Percentiles rank a stretch among this genome's conserved stretches.
Conservation (phyloP, 92 coral and sea anemone species). For the Bergia sp. region DNA sequence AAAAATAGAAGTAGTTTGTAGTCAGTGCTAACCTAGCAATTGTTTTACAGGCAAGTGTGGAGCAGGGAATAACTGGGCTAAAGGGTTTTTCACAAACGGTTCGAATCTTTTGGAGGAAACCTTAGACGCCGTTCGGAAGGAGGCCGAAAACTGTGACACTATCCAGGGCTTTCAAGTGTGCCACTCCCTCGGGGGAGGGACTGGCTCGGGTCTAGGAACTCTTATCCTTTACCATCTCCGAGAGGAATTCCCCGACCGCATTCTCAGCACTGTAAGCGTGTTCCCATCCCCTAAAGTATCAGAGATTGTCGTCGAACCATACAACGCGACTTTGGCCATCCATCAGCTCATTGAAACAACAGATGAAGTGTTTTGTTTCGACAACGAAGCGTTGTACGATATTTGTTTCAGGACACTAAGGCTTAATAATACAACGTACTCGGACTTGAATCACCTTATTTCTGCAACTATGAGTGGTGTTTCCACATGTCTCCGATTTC, state of each 20-base stretch:
- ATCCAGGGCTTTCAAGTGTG: slow-evolving; percentile 84
- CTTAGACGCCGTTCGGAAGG: slow-evolving; percentile 76
- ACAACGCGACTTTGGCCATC: slow-evolving; percentile 76
- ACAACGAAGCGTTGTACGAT: slow-evolving; percentile 85
- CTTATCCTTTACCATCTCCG: slow-evolving; percentile 80
- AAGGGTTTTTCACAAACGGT: slow-evolving; percentile 88
- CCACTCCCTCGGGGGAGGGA: slow-evolving; percentile 89
- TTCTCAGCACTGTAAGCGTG: slow-evolving; percentile 81
- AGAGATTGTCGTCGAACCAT: slow-evolving; percentile 88
- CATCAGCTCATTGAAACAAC: slow-evolving; percentile 87
- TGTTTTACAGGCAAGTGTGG: slow-evolving; percentile 75
- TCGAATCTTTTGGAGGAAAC: slow-evolving; percentile 79
- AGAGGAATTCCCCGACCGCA: slow-evolving; percentile 86
- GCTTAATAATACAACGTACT: slow-evolving; percentile 76
- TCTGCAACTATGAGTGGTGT: slow-evolving; percentile 88
- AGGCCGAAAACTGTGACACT: slow-evolving; percentile 84
- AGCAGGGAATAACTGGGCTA: slow-evolving; percentile 95
- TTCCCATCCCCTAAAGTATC: slow-evolving; percentile 90
- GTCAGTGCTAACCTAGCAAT: not conserved
- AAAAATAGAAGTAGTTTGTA: too few species aligned
- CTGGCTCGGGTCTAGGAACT: slow-evolving; percentile 87
- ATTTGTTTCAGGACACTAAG: slow-evolving; percentile 81
- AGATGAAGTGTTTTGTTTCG: slow-evolving; percentile 86
- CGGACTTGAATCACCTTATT: slow-evolving; percentile 81
- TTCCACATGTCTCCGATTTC: slow-evolving; percentile 82